These are phyloP conservation scores for Calameuta idolon DNA, from an alignment of 2,888 invertebrate genomes.

Conservation along the genomic window DNA sequence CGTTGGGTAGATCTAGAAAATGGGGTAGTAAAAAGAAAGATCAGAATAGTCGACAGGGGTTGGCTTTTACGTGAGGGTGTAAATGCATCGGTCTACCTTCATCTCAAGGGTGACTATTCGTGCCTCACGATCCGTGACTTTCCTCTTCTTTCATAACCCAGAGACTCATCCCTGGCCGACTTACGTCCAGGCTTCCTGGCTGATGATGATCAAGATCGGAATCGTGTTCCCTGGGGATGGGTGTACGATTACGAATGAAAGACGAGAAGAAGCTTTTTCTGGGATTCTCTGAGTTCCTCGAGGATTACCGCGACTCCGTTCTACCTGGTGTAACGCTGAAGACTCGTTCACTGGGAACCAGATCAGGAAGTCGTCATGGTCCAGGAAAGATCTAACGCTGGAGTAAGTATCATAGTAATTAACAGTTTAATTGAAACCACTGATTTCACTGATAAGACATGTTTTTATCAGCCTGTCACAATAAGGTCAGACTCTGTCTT, in stretches of 20 bases:
- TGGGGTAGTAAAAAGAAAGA: not conserved
- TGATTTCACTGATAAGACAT: not conserved
- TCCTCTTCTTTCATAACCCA: not conserved
- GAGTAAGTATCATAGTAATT: not conserved
- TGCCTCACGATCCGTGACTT: not conserved
- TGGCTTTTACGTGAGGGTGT: not conserved
- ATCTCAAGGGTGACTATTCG: not conserved
- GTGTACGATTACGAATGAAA: not conserved
- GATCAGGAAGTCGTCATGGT: not conserved
- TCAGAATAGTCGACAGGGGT: not conserved
- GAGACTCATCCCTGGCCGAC: not conserved
- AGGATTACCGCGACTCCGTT: not conserved
- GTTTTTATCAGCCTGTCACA: not conserved
- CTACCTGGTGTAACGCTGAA: not conserved
- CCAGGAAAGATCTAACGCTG: not conserved
- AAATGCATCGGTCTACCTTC: not conserved
- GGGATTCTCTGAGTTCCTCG: not conserved
- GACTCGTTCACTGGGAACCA: not conserved
- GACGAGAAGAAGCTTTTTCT: not conserved
- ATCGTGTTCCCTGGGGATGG: not conserved
- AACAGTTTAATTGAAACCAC: not conserved
- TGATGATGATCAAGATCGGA: not conserved
- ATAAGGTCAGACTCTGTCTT: not conserved
- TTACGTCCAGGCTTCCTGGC: not conserved
- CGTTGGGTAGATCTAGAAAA: not conserved